These are phyloP conservation scores for Nematopogon swammerdamellus DNA, from an alignment of 2,888 invertebrate genomes.

Conservation along the genomic window DNA sequence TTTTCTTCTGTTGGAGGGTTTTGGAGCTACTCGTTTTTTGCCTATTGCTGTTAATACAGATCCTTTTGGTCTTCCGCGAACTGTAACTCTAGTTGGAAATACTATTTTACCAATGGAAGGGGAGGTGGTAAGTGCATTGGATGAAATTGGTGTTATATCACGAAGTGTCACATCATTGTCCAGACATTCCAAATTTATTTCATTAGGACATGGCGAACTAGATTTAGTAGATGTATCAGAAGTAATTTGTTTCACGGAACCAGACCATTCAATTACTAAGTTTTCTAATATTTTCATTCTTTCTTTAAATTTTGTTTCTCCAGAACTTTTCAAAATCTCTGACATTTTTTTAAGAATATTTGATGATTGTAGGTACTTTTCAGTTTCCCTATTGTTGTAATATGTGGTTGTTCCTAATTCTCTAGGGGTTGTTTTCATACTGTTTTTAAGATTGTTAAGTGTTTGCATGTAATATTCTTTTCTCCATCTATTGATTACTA, in stretches of 20 bases:
- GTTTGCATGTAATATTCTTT: background rate
- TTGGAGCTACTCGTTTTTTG: background rate
- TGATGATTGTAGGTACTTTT: background rate
- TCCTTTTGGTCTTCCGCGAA: slow-evolving; percentile 1
- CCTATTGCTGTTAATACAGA: background rate
- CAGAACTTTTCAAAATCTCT: slow-evolving; percentile 2
- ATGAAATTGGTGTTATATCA: background rate
- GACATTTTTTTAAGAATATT: background rate
- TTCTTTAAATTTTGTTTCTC: slow-evolving; percentile 1
- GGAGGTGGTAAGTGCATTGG: too few species aligned
- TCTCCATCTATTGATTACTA: slow-evolving; percentile 1
- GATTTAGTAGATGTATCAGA: background rate
- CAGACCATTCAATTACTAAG: slow-evolving; percentile 1
- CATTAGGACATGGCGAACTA: background rate
- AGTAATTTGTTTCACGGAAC: background rate
- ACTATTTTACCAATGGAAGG: background rate
- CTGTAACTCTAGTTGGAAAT: background rate
- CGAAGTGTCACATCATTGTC: too few species aligned
- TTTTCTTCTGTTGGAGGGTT: background rate
- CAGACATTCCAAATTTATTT: too few species aligned
- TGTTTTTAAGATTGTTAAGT: background rate
- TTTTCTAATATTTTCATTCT: background rate
- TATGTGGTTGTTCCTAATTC: too few species aligned
- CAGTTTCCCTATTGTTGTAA: background rate
- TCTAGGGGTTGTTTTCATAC: background rate